Conservation (phyloP, 1,140 invertebrate genomes). For the Dendroctonus ponderosae region DNA sequence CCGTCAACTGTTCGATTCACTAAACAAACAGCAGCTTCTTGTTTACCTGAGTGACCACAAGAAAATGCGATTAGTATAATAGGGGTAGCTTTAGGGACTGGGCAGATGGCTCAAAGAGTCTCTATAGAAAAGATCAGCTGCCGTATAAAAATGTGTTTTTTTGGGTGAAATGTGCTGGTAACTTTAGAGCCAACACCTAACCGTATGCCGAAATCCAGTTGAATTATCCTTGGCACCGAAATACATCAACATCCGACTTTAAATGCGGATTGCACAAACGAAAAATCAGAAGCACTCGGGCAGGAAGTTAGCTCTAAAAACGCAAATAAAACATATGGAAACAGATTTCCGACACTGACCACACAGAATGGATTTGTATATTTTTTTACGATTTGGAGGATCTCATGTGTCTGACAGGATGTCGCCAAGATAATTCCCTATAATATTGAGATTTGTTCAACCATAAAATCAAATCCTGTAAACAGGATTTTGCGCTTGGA, state of each 20-base stretch:
- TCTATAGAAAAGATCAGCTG: conserved; percentile 3
- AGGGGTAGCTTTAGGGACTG: not conserved
- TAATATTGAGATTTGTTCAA: conserved; percentile 27
- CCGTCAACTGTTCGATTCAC: too few relatives aligned
- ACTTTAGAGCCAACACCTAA: too few relatives aligned
- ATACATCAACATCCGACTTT: conserved; percentile 4
- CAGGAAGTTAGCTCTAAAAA: conserved; percentile 31
- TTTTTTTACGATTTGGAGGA: conserved; percentile 35
- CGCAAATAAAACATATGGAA: conserved; percentile 30
- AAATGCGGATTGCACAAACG: not conserved
- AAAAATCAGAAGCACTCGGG: conserved; percentile 4
- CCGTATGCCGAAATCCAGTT: too few relatives aligned
- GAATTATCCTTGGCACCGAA: too few relatives aligned
- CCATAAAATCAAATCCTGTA: conserved; percentile 25
- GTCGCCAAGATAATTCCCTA: conserved; percentile 20
- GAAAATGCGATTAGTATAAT: conserved; percentile 4
- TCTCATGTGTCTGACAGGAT: conserved; percentile 30
- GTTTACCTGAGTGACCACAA: conserved; percentile 13
- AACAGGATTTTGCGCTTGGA: conserved; percentile 26
- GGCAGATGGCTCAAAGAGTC: conserved; percentile 6
- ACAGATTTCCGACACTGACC: conserved; percentile 33
- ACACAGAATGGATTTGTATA: conserved; percentile 33
- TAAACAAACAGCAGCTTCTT: too few relatives aligned
- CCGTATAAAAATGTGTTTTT: too few relatives aligned
- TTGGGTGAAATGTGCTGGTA: too few relatives aligned